Conservation (phyloP, 2,797 vertebrate species). For the Gymnoscopelus braueri region DNA sequence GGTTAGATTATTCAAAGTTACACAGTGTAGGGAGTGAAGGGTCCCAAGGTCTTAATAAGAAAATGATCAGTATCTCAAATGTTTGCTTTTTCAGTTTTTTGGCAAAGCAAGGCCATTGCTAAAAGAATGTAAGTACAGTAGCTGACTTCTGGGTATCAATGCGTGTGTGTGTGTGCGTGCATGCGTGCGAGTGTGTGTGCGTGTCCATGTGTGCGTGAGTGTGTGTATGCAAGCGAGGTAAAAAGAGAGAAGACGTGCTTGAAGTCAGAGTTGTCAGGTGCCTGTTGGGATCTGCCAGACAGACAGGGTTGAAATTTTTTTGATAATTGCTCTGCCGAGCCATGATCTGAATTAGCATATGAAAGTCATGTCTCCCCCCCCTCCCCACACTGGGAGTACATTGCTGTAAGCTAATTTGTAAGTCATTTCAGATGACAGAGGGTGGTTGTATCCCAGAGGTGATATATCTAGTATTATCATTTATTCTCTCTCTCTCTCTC, state of each 20-base stretch:
- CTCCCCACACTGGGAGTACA: slow-evolving; percentile 45
- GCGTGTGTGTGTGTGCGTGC: too few relatives aligned
- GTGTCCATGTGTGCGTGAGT: slow-evolving; percentile 2
- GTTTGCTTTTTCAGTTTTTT: too few relatives aligned
- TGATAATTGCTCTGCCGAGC: slow-evolving; percentile 74
- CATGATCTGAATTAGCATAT: slow-evolving; percentile 79
- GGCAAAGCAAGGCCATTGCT: too few relatives aligned
- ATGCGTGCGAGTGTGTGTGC: background rate
- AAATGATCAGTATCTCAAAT: background rate
- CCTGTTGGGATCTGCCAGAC: slow-evolving; percentile 68
- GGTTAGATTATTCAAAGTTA: slow-evolving; percentile 42
- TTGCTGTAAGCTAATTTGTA: slow-evolving; percentile 80
- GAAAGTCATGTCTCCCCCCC: slow-evolving; percentile 64
- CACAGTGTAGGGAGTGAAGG: slow-evolving; percentile 22
- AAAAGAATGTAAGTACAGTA: too few relatives aligned
- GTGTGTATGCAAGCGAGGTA: slow-evolving; percentile 7
- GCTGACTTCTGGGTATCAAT: too few relatives aligned
- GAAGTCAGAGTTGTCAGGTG: slow-evolving; percentile 36
- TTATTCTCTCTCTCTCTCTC: slow-evolving; percentile 50
- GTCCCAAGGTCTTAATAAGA: slow-evolving; percentile 35
- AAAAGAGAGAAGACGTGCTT: slow-evolving; percentile 12
- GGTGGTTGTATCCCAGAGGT: slow-evolving; percentile 77
- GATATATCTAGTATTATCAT: slow-evolving; percentile 25
- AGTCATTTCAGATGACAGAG: slow-evolving; percentile 79
- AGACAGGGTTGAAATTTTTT: slow-evolving; percentile 58